Evolutionary conservation across 1,140 invertebrate species (phyloP), one percentile per base, ranked within the genome.

Genomic region (Zeugodacus cucurbitae): DNA sequence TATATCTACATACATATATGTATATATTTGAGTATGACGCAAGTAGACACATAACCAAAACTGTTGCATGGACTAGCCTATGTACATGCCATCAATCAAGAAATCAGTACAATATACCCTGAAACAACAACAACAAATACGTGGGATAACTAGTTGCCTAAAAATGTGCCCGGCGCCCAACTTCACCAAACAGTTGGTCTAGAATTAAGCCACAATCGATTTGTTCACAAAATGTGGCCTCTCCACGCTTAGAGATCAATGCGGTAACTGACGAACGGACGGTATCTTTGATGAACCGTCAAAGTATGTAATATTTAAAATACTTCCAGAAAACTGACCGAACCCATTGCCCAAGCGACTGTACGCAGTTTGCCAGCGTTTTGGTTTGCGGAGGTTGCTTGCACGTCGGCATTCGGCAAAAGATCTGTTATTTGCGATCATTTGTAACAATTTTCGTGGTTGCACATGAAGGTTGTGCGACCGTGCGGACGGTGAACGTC

Each of bases 381-480:
- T 41, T 44, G 37, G 20, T 17, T 17, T 22, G 74, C 22, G 41
- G 70, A 44, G 70, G 34, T 54, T n/a, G 22, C 41, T 54, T n/a
- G 22, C 41, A 48, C 22, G 22, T n/a, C 41, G n/a, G 41, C 41
- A 8, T 82, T 82, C 82, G 88, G 82, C 85, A 37, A 91, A 54
- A 92, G 90, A 93, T 91, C 91, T 93, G 90, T 93, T 93, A 93
- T 93, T 93, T 93, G 92, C 91, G 90, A 93, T 93, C 92, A 93
- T 93, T 93, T 93, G 92, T 93, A 93, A 93, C 91, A 93, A 92
- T 93, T 93, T 92, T 91, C 89, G 89, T 91, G 90, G 90, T 41
- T 82, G n/a, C 74, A 82, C 74, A 48, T 82, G 74, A 48, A 82
- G 37, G 74, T 82, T 82, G 41, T 82, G 41, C 1, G 89, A 48